Evolutionary conservation across 1,140 invertebrate species (phyloP), one percentile per base, ranked within the genome.

Genomic region (Drosophila equinoxialis): DNA sequence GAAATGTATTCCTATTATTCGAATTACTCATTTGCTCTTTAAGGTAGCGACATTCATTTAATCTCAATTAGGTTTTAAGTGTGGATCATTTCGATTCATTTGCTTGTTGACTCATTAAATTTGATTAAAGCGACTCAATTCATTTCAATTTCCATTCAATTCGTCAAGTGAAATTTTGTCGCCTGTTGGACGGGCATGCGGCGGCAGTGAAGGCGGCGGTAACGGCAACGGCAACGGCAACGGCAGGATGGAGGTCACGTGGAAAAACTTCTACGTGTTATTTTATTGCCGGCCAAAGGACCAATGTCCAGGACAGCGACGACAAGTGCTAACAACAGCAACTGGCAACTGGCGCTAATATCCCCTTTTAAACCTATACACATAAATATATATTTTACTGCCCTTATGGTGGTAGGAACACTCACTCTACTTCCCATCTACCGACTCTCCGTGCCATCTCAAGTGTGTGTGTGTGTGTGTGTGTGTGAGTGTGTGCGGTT

Each of bases 361-460:
- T 68, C 45, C 79, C 83, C 37, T 86, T 79, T 79, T 85, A 85
- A 79, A 76, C 83, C 79, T 69, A 6, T 71, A 55, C 63, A 77
- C 78, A 85, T 78, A 86, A 76, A 86, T 81, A 85, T 81, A 85
- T 71, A 83, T 79, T 68, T 63, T 54, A 71, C 68, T 81, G 66
- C 66, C 73, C 74, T 61, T 1, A 37, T 37, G 48, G 39, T 20
- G 13, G 14, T 17, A 17, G n/a, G 17, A 17, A 51, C 23, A 33
- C 20, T 17, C 48, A 65, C 48, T 26, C 13, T 10, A 23, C 37
- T 23, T n/a, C n/a, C 20, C 20, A 0, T 37, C 14, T 13, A 17
- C n/a, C 33, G 4, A 35, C 13, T 10, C 45, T 5, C 11, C 45
- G 35, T 1, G 8, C n/a, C 17, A n/a, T 23, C 26, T 23, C 26